phyloP scores from a whole-genome alignment of 2,113 vertebrate species.

The Carassius gibelio region DNA sequence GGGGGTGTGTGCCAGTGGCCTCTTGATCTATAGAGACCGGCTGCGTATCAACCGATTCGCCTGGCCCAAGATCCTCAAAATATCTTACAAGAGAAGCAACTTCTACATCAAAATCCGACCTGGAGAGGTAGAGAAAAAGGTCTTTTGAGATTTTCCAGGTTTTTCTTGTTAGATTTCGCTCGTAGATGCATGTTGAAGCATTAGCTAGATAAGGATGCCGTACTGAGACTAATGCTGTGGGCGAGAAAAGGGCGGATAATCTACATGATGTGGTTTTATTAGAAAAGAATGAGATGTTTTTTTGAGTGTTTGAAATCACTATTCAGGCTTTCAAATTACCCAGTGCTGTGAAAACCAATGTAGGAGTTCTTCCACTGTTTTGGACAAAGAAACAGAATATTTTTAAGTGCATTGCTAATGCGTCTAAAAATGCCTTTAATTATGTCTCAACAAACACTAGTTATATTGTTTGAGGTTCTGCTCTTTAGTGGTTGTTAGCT shows the following conservation, averaged over 20 bases:
- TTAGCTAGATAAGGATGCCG: constrained; percentile 3
- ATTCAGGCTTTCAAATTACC: not conserved
- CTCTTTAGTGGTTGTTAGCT: constrained; percentile 26
- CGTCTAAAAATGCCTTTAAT: not conserved
- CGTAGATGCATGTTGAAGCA: constrained; percentile 24
- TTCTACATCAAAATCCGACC: constrained; percentile 99
- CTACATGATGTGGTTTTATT: constrained; percentile 19
- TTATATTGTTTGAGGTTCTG: constrained; percentile 27
- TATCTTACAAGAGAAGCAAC: constrained; percentile 98
- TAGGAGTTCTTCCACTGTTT: constrained; percentile 23
- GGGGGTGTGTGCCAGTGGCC: constrained; percentile 94
- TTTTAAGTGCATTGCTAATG: constrained; percentile 26
- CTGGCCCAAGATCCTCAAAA: constrained; percentile 99
- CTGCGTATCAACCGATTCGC: constrained; percentile 97
- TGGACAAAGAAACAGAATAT: not conserved
- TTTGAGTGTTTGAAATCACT: constrained; percentile 1
- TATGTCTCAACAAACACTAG: constrained; percentile 24
- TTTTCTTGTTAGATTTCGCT: constrained; percentile 43
- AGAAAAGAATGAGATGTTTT: constrained; percentile 16
- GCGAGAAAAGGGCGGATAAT: constrained; percentile 17
- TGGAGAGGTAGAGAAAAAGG: constrained; percentile 85
- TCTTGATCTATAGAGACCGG: constrained; percentile 96
- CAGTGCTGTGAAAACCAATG: constrained; percentile 7
- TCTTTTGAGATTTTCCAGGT: constrained; percentile 57
- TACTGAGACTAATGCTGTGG: not conserved